A percentile compares a stretch with the other conserved stretches of the same genome.
phyloP scores from a whole-genome alignment of 2,113 vertebrate genomes.

The Nansenia antarctica region DNA sequence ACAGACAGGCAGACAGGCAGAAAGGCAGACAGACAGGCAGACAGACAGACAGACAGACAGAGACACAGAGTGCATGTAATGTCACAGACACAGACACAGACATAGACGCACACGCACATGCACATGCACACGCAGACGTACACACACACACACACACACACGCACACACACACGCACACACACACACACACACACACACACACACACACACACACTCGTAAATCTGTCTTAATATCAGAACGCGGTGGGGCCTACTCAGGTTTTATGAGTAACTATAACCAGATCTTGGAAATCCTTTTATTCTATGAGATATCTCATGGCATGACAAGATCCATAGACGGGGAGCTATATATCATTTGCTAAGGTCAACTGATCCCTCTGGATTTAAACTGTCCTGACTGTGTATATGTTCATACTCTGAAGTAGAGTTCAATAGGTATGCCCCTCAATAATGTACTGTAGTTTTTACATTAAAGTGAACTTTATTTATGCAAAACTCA shows the following conservation, averaged over 20 bases:
- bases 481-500: not conserved
- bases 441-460: not conserved
- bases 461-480: not conserved
- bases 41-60: not conserved
- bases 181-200: not conserved
- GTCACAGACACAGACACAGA: not conserved
- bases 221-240: not conserved
- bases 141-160: not conserved
- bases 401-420: not conserved
- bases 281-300: not conserved
- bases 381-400: not conserved
- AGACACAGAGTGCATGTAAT: too few species aligned
- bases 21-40: not conserved
- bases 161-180: not conserved
- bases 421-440: not conserved
- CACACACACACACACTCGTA: not conserved
- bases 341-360: not conserved
- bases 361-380: not conserved
- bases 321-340: not conserved
- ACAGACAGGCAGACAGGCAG: not conserved
- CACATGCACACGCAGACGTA: not conserved
- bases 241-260: not conserved
- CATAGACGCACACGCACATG: not conserved
- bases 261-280: not conserved
- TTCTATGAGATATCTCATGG: not conserved